A percentile compares a stretch with the other conserved stretches of the same genome.
phyloP scores from a whole-genome alignment of 2,888 invertebrate genomes.

The Aphodius granarius region DNA sequence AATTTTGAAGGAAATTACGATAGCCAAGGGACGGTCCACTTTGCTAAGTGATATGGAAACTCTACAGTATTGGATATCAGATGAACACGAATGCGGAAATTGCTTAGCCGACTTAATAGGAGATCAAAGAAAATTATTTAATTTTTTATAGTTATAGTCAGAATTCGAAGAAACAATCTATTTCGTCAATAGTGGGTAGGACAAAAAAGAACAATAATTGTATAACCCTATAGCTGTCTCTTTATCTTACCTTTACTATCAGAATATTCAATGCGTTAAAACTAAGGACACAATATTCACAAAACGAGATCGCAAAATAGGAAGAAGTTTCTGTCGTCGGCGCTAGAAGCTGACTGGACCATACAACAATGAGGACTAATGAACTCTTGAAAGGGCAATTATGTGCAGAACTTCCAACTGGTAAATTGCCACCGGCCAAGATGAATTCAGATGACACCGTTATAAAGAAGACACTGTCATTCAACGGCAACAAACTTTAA shows the following conservation, averaged over 20 bases:
- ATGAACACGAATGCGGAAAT: too few relatives aligned
- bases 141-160: too few relatives aligned
- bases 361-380: conserved; percentile 9
- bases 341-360: not conserved
- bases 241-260: not conserved
- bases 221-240: too few relatives aligned
- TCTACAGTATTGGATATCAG: not conserved
- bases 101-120: too few relatives aligned
- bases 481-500: conserved; percentile 11
- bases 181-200: too few relatives aligned
- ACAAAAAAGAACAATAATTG: too few relatives aligned
- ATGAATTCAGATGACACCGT: conserved; percentile 12
- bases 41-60: not conserved
- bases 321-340: not conserved
- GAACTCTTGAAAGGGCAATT: conserved; percentile 11
- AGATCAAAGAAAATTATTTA: too few relatives aligned
- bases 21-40: not conserved
- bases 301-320: not conserved
- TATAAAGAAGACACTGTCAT: conserved; percentile 1
- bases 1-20: not conserved
- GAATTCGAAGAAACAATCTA: too few relatives aligned
- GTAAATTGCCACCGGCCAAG: conserved; percentile 1
- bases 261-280: not conserved
- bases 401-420: conserved; percentile 13
- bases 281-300: not conserved